A percentile compares a stretch with the other conserved stretches of the same genome.
phyloP scores from a whole-genome alignment of 2,888 invertebrate genomes.

The Thalpophila matura region DNA sequence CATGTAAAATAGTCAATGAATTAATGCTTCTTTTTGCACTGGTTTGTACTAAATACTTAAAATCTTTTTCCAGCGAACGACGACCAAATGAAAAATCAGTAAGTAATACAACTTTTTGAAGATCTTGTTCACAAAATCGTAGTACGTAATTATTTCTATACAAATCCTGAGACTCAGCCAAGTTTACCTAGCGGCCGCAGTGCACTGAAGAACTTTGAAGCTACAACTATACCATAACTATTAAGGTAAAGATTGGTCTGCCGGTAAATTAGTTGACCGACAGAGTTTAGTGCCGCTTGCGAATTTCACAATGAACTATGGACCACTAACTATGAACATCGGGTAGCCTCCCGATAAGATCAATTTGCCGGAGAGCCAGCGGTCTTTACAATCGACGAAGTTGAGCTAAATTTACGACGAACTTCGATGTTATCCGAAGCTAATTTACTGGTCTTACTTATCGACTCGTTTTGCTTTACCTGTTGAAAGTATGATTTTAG shows the following conservation, averaged over 20 bases:
- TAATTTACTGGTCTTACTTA: slow-evolving; percentile 70
- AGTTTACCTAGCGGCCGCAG: slow-evolving; percentile 55
- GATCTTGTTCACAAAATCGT: slow-evolving; percentile 29
- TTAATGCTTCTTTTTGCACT: no score
- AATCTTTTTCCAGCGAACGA: background rate
- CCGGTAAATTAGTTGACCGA: slow-evolving; percentile 80
- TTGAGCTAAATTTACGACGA: slow-evolving; percentile 69
- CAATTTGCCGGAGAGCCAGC: slow-evolving; percentile 73
- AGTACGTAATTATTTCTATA: slow-evolving; percentile 50
- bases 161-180: slow-evolving; percentile 45
- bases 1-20: background rate
- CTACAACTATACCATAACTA: slow-evolving; percentile 61
- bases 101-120: slow-evolving; percentile 6
- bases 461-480: slow-evolving; percentile 64
- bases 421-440: slow-evolving; percentile 72
- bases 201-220: slow-evolving; percentile 56
- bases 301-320: slow-evolving; percentile 77
- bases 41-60: background rate
- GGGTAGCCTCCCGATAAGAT: slow-evolving; percentile 75
- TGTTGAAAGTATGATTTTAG: slow-evolving; percentile 64
- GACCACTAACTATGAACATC: slow-evolving; percentile 80
- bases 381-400: slow-evolving; percentile 71
- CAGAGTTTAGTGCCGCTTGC: slow-evolving; percentile 72
- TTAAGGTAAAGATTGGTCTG: slow-evolving; percentile 76
- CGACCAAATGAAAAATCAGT: slow-evolving; percentile 5